phyloP scores from a whole-genome alignment of 2,797 vertebrate species.

The Falco berigora region DNA sequence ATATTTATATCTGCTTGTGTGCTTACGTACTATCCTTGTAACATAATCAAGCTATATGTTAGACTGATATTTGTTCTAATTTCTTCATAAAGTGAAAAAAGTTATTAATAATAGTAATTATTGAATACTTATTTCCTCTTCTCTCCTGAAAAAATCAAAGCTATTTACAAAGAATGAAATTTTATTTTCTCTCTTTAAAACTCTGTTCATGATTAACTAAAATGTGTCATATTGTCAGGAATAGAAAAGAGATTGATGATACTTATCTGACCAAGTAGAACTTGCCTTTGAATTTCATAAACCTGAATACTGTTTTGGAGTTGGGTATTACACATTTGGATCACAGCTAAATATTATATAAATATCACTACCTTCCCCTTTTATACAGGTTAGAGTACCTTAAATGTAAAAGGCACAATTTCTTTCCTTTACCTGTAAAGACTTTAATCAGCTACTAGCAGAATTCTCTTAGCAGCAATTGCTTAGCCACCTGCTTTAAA shows the following conservation, averaged over 20 bases:
- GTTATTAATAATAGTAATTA: neutral
- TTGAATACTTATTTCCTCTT: neutral
- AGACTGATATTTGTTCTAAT: neutral
- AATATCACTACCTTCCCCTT: neutral
- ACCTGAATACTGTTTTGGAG: neutral
- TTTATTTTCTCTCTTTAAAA: neutral
- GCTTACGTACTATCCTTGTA: neutral
- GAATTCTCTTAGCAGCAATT: neutral
- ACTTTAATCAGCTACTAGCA: neutral
- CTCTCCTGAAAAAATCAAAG: neutral
- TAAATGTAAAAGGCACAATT: neutral
- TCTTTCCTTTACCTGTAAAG: neutral
- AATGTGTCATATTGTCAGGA: neutral
- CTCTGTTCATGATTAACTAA: neutral
- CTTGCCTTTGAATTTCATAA: neutral
- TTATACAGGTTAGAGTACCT: neutral
- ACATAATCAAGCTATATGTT: neutral
- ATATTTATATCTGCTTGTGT: neutral
- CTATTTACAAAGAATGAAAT: neutral
- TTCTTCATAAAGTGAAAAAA: neutral
- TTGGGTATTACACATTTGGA: neutral
- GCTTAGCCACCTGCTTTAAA: neutral
- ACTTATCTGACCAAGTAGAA: neutral
- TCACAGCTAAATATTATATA: neutral
- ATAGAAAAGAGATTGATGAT: neutral